Conservation (phyloP, 1,140 invertebrate species). For the Bombus sibiricus region DNA sequence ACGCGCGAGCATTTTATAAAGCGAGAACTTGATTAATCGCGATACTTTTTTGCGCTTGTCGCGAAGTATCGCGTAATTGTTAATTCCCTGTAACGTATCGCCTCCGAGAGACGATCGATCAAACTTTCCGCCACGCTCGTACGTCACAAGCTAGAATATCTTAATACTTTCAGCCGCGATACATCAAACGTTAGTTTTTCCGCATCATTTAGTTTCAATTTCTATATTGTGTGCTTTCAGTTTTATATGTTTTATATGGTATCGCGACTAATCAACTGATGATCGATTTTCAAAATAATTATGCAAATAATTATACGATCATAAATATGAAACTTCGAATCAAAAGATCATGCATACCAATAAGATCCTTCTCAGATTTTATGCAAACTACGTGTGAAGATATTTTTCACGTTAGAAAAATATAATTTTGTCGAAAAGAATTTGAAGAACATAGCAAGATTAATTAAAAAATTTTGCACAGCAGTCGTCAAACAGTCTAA, state of each 20-base stretch:
- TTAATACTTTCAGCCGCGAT: conserved; percentile 20
- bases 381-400: no score
- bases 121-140: background rate
- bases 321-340: no score
- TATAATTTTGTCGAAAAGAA: no score
- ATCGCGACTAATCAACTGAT: background rate
- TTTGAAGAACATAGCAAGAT: no score
- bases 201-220: conserved; percentile 9
- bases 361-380: no score
- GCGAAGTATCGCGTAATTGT: conserved; percentile 22
- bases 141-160: background rate
- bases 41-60: background rate
- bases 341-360: no score
- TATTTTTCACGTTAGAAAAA: no score
- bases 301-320: no score
- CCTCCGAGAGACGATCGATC: background rate
- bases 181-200: conserved; percentile 21
- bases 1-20: background rate
- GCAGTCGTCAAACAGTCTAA: no score
- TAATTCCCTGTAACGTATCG: conserved; percentile 20
- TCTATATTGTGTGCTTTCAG: no score
- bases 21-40: conserved; percentile 17
- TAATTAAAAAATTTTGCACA: no score
- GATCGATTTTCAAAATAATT: no score
- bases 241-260: background rate